These are phyloP conservation scores for Eurois occulta DNA, from an alignment of 2,888 invertebrate genomes.

Conservation along the genomic window DNA sequence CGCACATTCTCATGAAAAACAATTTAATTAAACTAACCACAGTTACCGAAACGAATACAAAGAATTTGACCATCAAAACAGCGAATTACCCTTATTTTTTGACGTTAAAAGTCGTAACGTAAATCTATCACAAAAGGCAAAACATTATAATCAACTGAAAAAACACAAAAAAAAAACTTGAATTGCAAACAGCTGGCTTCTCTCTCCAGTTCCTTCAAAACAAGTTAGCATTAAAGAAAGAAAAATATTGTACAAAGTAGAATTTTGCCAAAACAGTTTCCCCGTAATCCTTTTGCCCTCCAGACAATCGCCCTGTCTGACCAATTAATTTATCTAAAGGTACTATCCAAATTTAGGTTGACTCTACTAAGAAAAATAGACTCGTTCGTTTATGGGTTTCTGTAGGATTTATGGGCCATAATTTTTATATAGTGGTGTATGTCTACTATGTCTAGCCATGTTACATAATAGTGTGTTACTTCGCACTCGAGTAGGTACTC, in stretches of 20 bases:
- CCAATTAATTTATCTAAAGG: slow-evolving; percentile 54
- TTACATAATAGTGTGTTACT: slow-evolving; percentile 25
- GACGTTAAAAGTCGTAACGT: not conserved
- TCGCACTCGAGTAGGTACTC: slow-evolving; percentile 3
- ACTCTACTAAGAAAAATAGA: slow-evolving; percentile 54
- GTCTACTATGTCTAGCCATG: slow-evolving; percentile 36
- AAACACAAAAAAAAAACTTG: slow-evolving; percentile 12
- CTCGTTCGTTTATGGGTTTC: slow-evolving; percentile 32
- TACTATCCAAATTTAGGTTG: slow-evolving; percentile 45
- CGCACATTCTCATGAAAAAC: slow-evolving; percentile 19
- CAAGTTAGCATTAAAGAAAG: slow-evolving; percentile 14
- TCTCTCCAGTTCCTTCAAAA: not conserved
- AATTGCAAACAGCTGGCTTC: slow-evolving; percentile 4
- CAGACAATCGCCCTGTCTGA: slow-evolving; percentile 58
- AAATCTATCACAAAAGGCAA: slow-evolving; percentile 1
- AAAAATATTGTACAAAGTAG: slow-evolving; percentile 36
- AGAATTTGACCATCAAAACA: not conserved
- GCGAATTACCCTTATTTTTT: too few relatives aligned
- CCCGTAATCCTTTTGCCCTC: slow-evolving; percentile 56
- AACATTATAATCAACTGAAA: not conserved
- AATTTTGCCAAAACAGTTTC: slow-evolving; percentile 15
- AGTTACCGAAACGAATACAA: slow-evolving; percentile 5
- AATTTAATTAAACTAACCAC: slow-evolving; percentile 2
- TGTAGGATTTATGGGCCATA: slow-evolving; percentile 48
- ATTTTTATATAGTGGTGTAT: slow-evolving; percentile 35